Evolutionary conservation across 2,797 vertebrate species (phyloP).

Genomic region (Erpetoichthys calabaricus): DNA sequence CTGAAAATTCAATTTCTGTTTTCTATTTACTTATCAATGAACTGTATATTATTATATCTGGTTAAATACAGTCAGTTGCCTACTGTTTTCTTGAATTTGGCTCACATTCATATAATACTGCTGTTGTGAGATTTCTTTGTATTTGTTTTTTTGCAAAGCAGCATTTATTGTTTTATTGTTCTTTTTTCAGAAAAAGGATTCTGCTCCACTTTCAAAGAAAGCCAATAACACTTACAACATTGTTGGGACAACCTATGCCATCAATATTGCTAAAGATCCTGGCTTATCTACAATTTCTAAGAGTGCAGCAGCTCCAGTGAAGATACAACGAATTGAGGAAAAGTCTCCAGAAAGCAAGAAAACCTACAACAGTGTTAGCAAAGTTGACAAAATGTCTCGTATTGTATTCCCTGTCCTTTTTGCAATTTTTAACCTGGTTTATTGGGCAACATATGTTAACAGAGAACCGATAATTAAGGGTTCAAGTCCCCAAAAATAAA

Average conservation of each 20-base stretch:
- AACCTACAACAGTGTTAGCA: constrained; percentile 97
- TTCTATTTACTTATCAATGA: too few species aligned
- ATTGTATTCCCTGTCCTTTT: constrained; percentile 95
- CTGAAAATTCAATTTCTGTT: too few species aligned
- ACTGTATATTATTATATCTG: too few species aligned
- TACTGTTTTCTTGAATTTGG: too few species aligned
- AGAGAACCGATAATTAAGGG: constrained; percentile 82
- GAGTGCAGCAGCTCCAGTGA: constrained; percentile 54
- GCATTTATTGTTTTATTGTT: constrained; percentile 26
- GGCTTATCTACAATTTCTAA: constrained; percentile 82
- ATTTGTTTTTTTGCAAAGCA: too few species aligned
- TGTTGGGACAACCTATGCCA: constrained; percentile 86
- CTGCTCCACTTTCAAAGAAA: constrained; percentile 78
- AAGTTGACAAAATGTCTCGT: constrained; percentile 98
- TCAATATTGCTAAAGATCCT: constrained; percentile 83
- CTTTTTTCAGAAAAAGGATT: constrained; percentile 79
- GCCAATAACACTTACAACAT: constrained; percentile 95
- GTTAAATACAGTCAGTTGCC: too few species aligned
- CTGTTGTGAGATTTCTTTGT: too few species aligned
- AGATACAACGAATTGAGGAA: constrained; percentile 68
- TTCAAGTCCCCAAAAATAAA: constrained; percentile 79
- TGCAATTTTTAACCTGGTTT: constrained; percentile 94
- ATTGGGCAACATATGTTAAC: constrained; percentile 97
- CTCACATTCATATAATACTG: too few species aligned
- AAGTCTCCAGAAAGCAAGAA: constrained; percentile 73